Percentiles rank a stretch among this genome's conserved stretches.
Evolutionary conservation across 2,888 invertebrate species (phyloP).

Genomic region (Spodoptera picta): DNA sequence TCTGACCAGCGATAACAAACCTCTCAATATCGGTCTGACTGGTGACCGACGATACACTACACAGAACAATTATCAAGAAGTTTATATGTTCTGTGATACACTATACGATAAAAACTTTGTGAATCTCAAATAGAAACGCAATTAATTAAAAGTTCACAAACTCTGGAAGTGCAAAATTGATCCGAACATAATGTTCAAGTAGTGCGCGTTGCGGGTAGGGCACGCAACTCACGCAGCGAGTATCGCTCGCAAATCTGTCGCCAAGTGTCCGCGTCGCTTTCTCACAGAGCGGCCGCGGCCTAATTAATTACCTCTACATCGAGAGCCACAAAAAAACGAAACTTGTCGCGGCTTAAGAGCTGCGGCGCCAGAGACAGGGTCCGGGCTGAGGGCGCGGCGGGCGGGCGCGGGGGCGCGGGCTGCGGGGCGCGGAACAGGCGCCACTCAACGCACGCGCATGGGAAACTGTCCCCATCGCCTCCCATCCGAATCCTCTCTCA

Average conservation of each 20-base stretch:
- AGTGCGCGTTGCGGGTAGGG: neutral
- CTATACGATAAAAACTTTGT: neutral
- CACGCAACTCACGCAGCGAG: conserved; percentile 19
- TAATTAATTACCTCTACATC: conserved; percentile 84
- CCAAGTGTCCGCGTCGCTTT: conserved; percentile 55
- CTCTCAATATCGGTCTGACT: conserved; percentile 27
- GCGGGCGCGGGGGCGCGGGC: conserved; percentile 34
- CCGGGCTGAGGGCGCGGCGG: conserved; percentile 31
- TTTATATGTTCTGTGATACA: too few relatives aligned
- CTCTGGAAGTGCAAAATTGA: too few relatives aligned
- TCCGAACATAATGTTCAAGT: neutral
- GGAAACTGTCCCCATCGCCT: conserved; percentile 70
- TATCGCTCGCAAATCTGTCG: conserved; percentile 65
- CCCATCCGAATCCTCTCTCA: conserved; percentile 57
- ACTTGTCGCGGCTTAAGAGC: conserved; percentile 83
- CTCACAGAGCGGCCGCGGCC: conserved; percentile 71
- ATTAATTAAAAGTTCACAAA: too few relatives aligned
- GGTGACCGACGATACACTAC: neutral
- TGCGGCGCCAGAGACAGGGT: conserved; percentile 76
- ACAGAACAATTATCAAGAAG: too few relatives aligned
- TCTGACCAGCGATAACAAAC: conserved; percentile 49
- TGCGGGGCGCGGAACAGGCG: conserved; percentile 63
- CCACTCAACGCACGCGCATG: conserved; percentile 72
- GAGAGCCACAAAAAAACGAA: conserved; percentile 76
- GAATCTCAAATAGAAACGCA: neutral